Evolutionary conservation across 2,113 vertebrate genomes (phyloP).

Genomic region (Zootoca vivipara): DNA sequence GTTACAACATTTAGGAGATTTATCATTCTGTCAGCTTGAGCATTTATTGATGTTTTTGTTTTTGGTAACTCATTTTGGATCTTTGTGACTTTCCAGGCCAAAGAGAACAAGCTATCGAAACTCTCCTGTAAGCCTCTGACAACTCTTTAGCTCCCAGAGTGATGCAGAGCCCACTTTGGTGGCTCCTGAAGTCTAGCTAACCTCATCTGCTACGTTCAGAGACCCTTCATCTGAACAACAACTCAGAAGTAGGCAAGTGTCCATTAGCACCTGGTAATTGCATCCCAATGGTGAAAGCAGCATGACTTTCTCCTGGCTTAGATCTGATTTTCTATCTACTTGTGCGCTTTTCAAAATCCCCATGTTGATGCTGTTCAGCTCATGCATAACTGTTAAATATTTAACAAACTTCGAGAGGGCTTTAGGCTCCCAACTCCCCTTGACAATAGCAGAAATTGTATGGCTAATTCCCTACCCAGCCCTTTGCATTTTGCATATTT

Average conservation of each 20-base stretch:
- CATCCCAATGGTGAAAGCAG: conserved; percentile 38
- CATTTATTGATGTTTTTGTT: not conserved
- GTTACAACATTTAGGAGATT: not conserved
- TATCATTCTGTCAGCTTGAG: not conserved
- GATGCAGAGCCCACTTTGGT: too few species aligned
- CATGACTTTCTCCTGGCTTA: not conserved
- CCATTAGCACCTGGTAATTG: conserved; percentile 39
- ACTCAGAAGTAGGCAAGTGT: not conserved
- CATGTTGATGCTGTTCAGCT: conserved; percentile 15
- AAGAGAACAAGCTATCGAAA: not conserved
- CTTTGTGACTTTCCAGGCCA: not conserved
- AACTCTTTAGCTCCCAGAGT: not conserved
- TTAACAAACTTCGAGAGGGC: conserved; percentile 44
- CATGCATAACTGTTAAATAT: conserved; percentile 31
- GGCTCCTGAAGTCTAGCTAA: not conserved
- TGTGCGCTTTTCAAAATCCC: conserved; percentile 42
- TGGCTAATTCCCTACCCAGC: conserved; percentile 39
- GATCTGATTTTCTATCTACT: conserved; percentile 49
- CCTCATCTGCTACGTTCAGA: not conserved
- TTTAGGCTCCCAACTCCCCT: conserved; percentile 33
- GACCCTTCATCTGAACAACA: not conserved
- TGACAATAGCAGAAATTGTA: conserved; percentile 43
- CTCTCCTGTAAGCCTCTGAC: not conserved
- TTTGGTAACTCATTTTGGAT: not conserved
- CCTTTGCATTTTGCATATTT: not conserved